phyloP scores from a whole-genome alignment of 2,888 invertebrate species.

The Scaptomyza flava region DNA sequence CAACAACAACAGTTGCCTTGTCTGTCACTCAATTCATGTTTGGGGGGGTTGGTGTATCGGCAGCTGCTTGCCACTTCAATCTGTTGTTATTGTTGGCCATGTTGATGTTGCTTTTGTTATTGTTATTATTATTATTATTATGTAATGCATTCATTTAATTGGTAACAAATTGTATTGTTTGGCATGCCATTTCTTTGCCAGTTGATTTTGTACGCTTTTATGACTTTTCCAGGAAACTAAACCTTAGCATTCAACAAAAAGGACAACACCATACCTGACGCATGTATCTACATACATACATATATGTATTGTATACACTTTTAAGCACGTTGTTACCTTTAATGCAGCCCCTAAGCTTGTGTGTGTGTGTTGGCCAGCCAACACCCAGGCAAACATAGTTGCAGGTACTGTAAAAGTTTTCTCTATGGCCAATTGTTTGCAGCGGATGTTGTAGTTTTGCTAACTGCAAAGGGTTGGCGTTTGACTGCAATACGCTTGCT shows the following conservation, averaged over 20 bases:
- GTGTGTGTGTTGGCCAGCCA: neutral
- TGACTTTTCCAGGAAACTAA: slow-evolving; percentile 72
- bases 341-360: slow-evolving; percentile 25
- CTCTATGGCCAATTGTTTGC: slow-evolving; percentile 36
- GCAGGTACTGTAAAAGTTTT: slow-evolving; percentile 45
- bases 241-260: slow-evolving; percentile 35
- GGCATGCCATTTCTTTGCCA: slow-evolving; percentile 57
- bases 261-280: slow-evolving; percentile 19
- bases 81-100: slow-evolving; percentile 39
- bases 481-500: slow-evolving; percentile 40
- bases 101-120: slow-evolving; percentile 29
- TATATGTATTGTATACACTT: slow-evolving; percentile 25
- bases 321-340: slow-evolving; percentile 48
- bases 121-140: slow-evolving; percentile 68
- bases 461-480: slow-evolving; percentile 18
- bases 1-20: slow-evolving; percentile 45
- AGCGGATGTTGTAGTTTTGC: slow-evolving; percentile 16
- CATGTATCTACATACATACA: slow-evolving; percentile 27
- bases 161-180: slow-evolving; percentile 79
- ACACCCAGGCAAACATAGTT: neutral
- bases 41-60: slow-evolving; percentile 12
- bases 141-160: slow-evolving; percentile 77
- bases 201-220: slow-evolving; percentile 65
- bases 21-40: slow-evolving; percentile 61
- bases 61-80: slow-evolving; percentile 44